These are phyloP conservation scores for Scomberomorus guttatus DNA, from an alignment of 2,797 vertebrate species.

Conservation along the genomic window DNA sequence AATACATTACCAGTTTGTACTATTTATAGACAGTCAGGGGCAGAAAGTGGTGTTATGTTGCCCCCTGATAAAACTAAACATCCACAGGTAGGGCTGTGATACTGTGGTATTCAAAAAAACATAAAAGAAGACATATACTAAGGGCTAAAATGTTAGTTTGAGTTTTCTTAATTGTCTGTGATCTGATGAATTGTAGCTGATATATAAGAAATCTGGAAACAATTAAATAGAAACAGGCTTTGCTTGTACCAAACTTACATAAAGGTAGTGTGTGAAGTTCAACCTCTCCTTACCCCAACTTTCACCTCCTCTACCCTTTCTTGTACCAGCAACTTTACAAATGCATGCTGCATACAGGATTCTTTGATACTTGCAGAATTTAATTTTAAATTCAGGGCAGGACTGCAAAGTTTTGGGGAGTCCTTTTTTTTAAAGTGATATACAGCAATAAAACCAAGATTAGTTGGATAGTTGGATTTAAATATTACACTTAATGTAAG, in stretches of 20 bases:
- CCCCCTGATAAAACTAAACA: slow-evolving; percentile 28
- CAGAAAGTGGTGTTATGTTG: not conserved
- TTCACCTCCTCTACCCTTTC: slow-evolving; percentile 6
- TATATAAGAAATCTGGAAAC: too few relatives aligned
- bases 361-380: slow-evolving; percentile 31
- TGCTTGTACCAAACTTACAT: not conserved
- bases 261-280: not conserved
- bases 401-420: not conserved
- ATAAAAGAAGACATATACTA: too few relatives aligned
- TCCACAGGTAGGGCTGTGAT: slow-evolving; percentile 5
- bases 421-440: not conserved
- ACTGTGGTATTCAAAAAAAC: not conserved
- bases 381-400: slow-evolving; percentile 29
- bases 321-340: too few relatives aligned
- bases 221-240: too few relatives aligned
- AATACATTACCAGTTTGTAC: slow-evolving; percentile 22
- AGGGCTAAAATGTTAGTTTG: not conserved
- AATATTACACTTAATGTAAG: not conserved
- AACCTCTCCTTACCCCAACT: not conserved
- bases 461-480: not conserved
- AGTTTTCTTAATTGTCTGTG: too few relatives aligned
- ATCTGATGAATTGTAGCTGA: too few relatives aligned
- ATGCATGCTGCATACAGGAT: not conserved
- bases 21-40: slow-evolving; percentile 20
- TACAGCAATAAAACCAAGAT: not conserved